A percentile compares a stretch with the other conserved stretches of the same genome.
Conservation (phyloP, 1,140 invertebrate species). For the Drosophila melanica region DNA sequence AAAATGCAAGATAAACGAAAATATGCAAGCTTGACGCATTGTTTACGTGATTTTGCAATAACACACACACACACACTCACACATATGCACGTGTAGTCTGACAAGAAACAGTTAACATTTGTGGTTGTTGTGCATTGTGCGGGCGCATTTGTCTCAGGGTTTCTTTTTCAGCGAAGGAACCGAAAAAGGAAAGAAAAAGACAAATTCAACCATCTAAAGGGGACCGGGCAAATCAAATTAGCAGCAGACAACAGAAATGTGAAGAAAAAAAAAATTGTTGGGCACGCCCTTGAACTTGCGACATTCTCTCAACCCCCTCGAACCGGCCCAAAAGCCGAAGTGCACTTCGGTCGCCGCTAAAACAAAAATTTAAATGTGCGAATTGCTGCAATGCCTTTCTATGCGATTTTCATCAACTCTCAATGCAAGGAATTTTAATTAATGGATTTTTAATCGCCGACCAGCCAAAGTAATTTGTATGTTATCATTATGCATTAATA, state of each 20-base stretch:
- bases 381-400: too few species aligned
- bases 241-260: constrained; percentile 44
- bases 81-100: constrained; percentile 14
- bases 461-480: too few species aligned
- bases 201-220: constrained; percentile 37
- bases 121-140: constrained; percentile 52
- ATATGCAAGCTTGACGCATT: constrained; percentile 63
- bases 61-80: constrained; percentile 24
- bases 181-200: constrained; percentile 23
- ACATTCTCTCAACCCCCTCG: constrained; percentile 11
- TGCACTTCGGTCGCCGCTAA: not conserved
- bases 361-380: not conserved
- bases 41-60: constrained; percentile 75
- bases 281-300: constrained; percentile 77
- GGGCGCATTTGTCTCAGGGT: constrained; percentile 69
- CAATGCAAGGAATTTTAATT: too few species aligned
- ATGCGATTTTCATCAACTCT: too few species aligned
- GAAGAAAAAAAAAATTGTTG: constrained; percentile 41
- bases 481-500: too few species aligned
- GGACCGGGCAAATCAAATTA: constrained; percentile 59
- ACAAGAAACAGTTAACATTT: constrained; percentile 38
- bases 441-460: too few species aligned
- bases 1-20: constrained; percentile 58
- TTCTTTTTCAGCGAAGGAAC: constrained; percentile 27
- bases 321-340: constrained; percentile 11